Conservation (phyloP, 2,888 invertebrate species). For the Nephrotoma appendiculata region DNA sequence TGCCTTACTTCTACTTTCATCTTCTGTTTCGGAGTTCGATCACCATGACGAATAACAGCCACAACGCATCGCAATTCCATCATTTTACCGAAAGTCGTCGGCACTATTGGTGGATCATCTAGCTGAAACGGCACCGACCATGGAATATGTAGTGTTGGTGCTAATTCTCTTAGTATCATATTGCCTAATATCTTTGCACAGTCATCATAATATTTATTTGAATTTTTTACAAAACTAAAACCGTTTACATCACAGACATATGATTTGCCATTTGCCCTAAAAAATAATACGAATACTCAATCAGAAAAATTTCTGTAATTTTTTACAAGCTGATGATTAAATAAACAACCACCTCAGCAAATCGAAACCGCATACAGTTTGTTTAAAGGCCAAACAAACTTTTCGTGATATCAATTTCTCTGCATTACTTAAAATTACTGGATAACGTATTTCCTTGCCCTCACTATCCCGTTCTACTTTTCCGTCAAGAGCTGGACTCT, state of each 20-base stretch:
- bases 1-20: conserved; percentile 99
- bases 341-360: conserved; percentile 50
- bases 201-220: conserved; percentile 99
- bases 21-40: conserved; percentile 98
- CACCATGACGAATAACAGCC: conserved; percentile 94
- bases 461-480: conserved; percentile 97
- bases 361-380: conserved; percentile 99
- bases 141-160: conserved; percentile 91
- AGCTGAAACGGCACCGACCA: conserved; percentile 95
- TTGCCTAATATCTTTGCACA: conserved; percentile 97
- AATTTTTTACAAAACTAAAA: conserved; percentile 99
- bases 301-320: background rate
- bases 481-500: conserved; percentile 95
- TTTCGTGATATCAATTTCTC: conserved; percentile 97
- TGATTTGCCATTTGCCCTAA: conserved; percentile 92
- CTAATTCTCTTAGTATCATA: conserved; percentile 89
- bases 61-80: conserved; percentile 86
- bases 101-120: conserved; percentile 97
- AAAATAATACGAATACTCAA: conserved; percentile 14
- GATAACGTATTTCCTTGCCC: conserved; percentile 96
- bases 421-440: conserved; percentile 91
- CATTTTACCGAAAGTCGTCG: conserved; percentile 98
- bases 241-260: conserved; percentile 99
- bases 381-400: conserved; percentile 91
- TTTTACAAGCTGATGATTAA: background rate